Conservation (phyloP, 1,140 invertebrate species). For the Papilio machaon region DNA sequence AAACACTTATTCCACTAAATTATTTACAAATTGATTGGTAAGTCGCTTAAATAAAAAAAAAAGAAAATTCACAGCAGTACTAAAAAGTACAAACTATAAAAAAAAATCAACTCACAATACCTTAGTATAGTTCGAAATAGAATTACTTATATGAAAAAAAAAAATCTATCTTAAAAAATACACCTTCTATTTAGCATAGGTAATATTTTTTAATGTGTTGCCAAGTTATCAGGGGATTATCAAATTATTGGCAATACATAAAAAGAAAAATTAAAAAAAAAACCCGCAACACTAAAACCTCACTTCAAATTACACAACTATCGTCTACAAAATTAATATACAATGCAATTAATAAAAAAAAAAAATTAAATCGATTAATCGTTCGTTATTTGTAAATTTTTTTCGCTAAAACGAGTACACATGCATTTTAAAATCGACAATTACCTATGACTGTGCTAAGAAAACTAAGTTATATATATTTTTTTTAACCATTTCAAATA, state of each 20-base stretch:
- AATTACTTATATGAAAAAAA: not conserved
- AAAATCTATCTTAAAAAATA: not conserved
- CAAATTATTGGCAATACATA: not conserved
- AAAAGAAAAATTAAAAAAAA: not conserved
- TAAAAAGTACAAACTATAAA: constrained; percentile 5
- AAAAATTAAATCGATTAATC: constrained; percentile 41
- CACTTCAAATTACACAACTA: not conserved
- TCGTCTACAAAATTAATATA: constrained; percentile 4
- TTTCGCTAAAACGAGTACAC: constrained; percentile 69
- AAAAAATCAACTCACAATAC: not conserved
- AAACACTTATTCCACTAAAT: constrained; percentile 18
- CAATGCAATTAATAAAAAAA: constrained; percentile 41
- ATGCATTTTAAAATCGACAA: constrained; percentile 56
- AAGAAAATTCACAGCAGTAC: constrained; percentile 35
- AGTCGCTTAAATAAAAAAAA: constrained; percentile 38
- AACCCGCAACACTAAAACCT: constrained; percentile 22
- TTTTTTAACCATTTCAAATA: constrained; percentile 63
- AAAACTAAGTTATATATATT: constrained; percentile 41
- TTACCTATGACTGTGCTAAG: constrained; percentile 36
- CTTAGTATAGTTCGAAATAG: not conserved
- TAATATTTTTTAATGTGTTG: not conserved
- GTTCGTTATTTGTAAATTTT: constrained; percentile 55
- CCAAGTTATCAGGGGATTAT: not conserved
- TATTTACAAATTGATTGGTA: constrained; percentile 35
- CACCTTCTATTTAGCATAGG: not conserved